Evolutionary conservation across 2,888 invertebrate species (phyloP).

Genomic region (Parelbella ahira): DNA sequence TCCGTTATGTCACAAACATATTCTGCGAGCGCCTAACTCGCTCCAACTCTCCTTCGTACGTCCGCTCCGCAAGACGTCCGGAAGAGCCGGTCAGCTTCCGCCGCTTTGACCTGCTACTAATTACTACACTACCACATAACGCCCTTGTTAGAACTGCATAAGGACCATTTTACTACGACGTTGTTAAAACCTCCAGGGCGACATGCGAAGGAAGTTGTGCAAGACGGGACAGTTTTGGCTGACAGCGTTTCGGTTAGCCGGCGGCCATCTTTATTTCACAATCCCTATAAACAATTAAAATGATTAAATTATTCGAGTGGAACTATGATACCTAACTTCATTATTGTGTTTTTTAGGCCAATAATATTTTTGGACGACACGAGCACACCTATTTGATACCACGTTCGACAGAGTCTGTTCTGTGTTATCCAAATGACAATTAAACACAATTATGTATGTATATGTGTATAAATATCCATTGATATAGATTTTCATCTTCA

Average conservation of each 20-base stretch:
- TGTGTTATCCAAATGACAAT: no score
- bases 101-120: slow-evolving; percentile 72
- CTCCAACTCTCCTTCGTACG: slow-evolving; percentile 29
- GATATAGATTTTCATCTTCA: no score
- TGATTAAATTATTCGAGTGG: no score
- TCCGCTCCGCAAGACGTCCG: slow-evolving; percentile 59
- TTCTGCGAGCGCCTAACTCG: background rate
- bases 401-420: no score
- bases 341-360: no score
- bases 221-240: slow-evolving; percentile 55
- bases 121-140: slow-evolving; percentile 43
- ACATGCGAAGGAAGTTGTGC: slow-evolving; percentile 52
- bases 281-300: no score
- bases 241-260: slow-evolving; percentile 41
- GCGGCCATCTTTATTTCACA: slow-evolving; percentile 29
- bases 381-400: no score
- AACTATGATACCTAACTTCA: no score
- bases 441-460: no score
- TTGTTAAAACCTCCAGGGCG: slow-evolving; percentile 12
- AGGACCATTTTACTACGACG: background rate
- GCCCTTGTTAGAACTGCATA: slow-evolving; percentile 4
- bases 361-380: no score
- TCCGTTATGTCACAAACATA: slow-evolving; percentile 18
- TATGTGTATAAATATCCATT: no score
- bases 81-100: slow-evolving; percentile 73